phyloP scores from a whole-genome alignment of 2,797 vertebrate species.

The Pachyuromys duprasi region DNA sequence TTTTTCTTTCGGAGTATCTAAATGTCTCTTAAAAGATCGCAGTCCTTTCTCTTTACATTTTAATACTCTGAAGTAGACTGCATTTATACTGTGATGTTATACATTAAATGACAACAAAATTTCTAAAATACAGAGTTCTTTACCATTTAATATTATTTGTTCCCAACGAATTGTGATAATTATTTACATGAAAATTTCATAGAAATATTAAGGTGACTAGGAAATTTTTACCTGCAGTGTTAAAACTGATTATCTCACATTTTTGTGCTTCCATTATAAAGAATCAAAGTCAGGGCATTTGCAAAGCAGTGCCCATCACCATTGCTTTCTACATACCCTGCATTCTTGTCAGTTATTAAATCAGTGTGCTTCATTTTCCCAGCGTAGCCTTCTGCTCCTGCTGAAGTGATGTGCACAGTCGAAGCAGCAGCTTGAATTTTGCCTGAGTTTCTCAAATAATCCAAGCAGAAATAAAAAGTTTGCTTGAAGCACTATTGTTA shows the following conservation, averaged over 20 bases:
- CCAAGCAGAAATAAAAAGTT: conserved; percentile 82
- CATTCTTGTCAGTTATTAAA: conserved; percentile 80
- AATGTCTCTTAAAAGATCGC: conserved; percentile 44
- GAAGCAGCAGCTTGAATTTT: conserved; percentile 72
- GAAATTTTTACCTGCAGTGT: conserved; percentile 24
- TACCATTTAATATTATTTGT: conserved; percentile 1
- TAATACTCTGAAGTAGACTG: conserved; percentile 5
- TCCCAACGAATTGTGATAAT: background rate
- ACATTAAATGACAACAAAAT: background rate
- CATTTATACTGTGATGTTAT: background rate
- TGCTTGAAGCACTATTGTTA: conserved; percentile 78
- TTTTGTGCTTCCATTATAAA: conserved; percentile 9
- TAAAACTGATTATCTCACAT: conserved; percentile 43
- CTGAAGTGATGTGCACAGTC: conserved; percentile 69
- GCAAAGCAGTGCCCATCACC: conserved; percentile 17
- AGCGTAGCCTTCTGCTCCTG: conserved; percentile 20
- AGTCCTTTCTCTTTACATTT: background rate
- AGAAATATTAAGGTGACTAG: background rate
- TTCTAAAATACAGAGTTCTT: background rate
- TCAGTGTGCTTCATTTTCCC: conserved; percentile 76
- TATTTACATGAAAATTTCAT: conserved; percentile 40
- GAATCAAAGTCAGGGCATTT: conserved; percentile 61
- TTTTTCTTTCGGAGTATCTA: conserved; percentile 22
- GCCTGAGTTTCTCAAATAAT: conserved; percentile 76
- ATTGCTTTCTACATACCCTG: conserved; percentile 51